Conservation (phyloP, 2,888 invertebrate species). For the Dendrolimus houi region DNA sequence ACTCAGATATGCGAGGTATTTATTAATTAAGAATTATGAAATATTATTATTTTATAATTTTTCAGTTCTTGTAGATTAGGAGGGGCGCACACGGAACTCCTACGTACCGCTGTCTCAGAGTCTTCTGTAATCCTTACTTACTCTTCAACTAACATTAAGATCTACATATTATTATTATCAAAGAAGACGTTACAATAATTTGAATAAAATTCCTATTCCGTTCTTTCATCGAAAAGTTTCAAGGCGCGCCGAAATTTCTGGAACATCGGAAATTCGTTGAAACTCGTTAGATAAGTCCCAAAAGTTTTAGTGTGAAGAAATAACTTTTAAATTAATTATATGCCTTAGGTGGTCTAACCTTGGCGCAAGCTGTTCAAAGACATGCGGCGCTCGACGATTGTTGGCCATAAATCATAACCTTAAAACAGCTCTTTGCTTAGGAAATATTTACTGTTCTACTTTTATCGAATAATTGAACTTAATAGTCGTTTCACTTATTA, state of each 20-base stretch:
- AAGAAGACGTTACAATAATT: background rate
- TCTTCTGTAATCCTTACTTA: no score
- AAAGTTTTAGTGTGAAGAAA: background rate
- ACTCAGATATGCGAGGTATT: background rate
- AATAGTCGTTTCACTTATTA: no score
- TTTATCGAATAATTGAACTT: no score
- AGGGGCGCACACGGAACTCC: no score
- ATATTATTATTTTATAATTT: no score
- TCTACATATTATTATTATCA: no score
- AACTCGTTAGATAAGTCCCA: background rate
- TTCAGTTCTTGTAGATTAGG: no score
- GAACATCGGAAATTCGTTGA: conserved; percentile 5
- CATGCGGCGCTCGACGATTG: background rate
- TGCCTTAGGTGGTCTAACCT: background rate
- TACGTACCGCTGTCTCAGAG: no score
- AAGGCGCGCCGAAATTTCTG: conserved; percentile 34
- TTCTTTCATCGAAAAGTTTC: background rate
- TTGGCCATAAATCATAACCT: background rate
- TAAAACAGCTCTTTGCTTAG: background rate
- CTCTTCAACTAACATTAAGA: no score
- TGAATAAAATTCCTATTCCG: background rate
- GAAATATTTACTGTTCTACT: background rate
- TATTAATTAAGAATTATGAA: background rate
- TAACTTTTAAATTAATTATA: background rate
- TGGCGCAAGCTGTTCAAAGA: background rate